Conservation (phyloP, 2,888 invertebrate species). For the Escarpia spicata region DNA sequence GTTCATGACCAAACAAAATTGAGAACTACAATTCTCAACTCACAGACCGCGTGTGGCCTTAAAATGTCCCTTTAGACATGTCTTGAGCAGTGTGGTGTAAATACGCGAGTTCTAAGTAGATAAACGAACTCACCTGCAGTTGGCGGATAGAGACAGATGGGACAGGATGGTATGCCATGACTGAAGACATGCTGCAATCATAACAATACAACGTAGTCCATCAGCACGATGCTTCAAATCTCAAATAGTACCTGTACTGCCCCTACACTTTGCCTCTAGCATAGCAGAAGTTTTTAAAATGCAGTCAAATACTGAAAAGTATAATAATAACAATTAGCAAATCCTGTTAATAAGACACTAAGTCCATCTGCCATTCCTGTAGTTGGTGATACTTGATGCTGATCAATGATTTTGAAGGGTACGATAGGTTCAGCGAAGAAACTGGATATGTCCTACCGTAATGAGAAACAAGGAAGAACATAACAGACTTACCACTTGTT, state of each 20-base stretch:
- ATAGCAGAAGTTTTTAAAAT: too few relatives aligned
- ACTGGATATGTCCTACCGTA: too few relatives aligned
- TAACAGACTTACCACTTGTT: slow-evolving; percentile 80
- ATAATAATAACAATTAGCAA: neutral
- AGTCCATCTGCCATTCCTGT: neutral
- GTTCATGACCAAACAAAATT: too few relatives aligned
- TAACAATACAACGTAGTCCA: neutral
- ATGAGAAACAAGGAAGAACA: too few relatives aligned
- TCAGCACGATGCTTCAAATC: neutral
- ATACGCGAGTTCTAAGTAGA: neutral
- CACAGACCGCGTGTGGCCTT: too few relatives aligned
- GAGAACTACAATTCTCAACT: too few relatives aligned
- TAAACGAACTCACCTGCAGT: slow-evolving; percentile 50
- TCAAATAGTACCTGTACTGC: neutral
- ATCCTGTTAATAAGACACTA: neutral
- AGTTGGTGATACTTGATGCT: neutral
- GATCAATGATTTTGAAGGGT: neutral
- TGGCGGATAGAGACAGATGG: slow-evolving; percentile 90
- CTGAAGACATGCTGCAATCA: slow-evolving; percentile 56
- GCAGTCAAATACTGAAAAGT: too few relatives aligned
- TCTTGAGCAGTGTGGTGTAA: too few relatives aligned
- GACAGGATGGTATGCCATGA: slow-evolving; percentile 76
- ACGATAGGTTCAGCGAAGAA: slow-evolving; percentile 23
- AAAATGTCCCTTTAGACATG: too few relatives aligned
- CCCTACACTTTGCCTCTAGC: neutral